Evolutionary conservation across 2,797 vertebrate species (phyloP).

Genomic region (Cetoscarus ocellatus): DNA sequence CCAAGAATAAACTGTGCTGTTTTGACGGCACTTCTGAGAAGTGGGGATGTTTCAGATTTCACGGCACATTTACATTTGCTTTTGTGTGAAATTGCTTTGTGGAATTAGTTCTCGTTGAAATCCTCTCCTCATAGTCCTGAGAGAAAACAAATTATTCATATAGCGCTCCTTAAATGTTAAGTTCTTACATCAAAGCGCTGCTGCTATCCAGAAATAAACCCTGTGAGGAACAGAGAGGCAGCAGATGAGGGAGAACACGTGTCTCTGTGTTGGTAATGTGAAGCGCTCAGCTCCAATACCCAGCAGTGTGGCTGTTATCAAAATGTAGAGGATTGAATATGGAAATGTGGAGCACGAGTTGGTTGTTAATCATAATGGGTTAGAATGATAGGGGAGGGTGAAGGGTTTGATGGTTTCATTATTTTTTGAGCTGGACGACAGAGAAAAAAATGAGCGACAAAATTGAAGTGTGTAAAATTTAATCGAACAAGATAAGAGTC

Average conservation of each 20-base stretch:
- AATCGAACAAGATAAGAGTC: neutral
- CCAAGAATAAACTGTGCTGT: slow-evolving; percentile 21
- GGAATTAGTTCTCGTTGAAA: slow-evolving; percentile 31
- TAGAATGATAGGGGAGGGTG: neutral
- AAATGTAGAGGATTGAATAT: slow-evolving; percentile 41
- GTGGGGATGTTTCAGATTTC: slow-evolving; percentile 40
- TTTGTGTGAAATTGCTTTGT: slow-evolving; percentile 36
- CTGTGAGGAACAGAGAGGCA: slow-evolving; percentile 13
- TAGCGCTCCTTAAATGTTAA: slow-evolving; percentile 33
- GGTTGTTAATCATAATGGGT: slow-evolving; percentile 29
- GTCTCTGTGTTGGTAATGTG: slow-evolving; percentile 49
- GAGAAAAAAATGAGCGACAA: neutral
- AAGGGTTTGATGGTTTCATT: slow-evolving; percentile 4
- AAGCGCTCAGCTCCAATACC: neutral
- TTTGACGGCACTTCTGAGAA: slow-evolving; percentile 15
- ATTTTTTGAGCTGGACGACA: neutral
- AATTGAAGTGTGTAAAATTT: neutral
- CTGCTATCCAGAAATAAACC: slow-evolving; percentile 42
- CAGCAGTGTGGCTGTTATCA: slow-evolving; percentile 45
- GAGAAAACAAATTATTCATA: slow-evolving; percentile 13
- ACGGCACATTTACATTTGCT: slow-evolving; percentile 33
- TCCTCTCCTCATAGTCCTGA: slow-evolving; percentile 7
- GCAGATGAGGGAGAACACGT: slow-evolving; percentile 28
- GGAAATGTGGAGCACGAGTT: slow-evolving; percentile 36
- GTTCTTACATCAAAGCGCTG: slow-evolving; percentile 53